Base-by-base conservation (phyloP, 2,113 vertebrate genomes). In the Romanogobio albipinnatus region DNA sequence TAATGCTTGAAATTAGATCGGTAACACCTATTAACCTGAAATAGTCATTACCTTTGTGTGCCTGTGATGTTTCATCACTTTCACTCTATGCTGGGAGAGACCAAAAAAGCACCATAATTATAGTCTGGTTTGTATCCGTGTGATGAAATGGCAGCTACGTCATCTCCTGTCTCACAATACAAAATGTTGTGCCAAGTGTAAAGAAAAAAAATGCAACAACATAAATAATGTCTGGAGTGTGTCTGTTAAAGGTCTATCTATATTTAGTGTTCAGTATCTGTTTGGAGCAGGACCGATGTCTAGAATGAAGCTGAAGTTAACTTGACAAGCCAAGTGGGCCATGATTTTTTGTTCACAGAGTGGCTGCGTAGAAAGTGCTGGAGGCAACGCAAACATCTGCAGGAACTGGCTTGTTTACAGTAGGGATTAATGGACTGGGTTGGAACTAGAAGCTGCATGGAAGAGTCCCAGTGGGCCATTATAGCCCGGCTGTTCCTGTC, bases 391-490 rank as follows among this genome's bases (percentile, higher is more conserved):
- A 56, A 78, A 83, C 79, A 43, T 77, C 56, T 66, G 58, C 47
- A 74, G 56, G 39, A 58, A 84, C 86, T 66, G 33, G 47, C 17
- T 66, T 82, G 73, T 76, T 81, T 71, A 43, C 19, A 36, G 39
- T 61, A 33, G 68, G 64, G 7, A 64, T 83, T 56, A 45, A 78
- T n/a, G 45, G 43, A 82, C n/a, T 73, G 73, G 45, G 11, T 33
- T 14, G 26, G 33, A 82, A 71, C 73, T 77, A 39, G 68, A 81
- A 64, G 24, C 49, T 13, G 86, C 8, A 45, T 81, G 43, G 13
- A 49, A n/a, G 19, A 70, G 51, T 53, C 51, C 45, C 71, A 76
- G 73, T 76, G 80, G 78, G 14, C 68, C 24, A 8, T 39, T 66
- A 66, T 9, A 81, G 62, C 17, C 11, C 19, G 24, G 19, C 61